Percentiles rank a stretch among this genome's conserved stretches.
phyloP scores from a whole-genome alignment of 2,797 vertebrate species.

The Cynodonichthys magdalenae region DNA sequence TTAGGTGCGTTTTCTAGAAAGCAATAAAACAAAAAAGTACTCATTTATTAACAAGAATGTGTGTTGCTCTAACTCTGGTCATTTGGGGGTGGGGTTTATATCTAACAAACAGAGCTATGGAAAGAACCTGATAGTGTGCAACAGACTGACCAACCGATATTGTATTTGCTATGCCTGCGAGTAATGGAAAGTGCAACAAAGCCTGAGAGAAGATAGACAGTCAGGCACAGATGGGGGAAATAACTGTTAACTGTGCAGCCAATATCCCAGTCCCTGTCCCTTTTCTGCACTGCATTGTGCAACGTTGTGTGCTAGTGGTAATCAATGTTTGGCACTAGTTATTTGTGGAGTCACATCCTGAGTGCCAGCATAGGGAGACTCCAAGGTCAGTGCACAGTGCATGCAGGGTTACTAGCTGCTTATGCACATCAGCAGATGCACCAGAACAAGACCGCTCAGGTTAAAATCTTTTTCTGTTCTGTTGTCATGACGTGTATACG shows the following conservation, averaged over 20 bases:
- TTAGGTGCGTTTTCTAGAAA: not conserved
- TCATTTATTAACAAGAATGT: conserved; percentile 2
- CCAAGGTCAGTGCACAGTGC: conserved; percentile 70
- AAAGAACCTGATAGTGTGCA: conserved; percentile 34
- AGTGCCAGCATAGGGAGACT: conserved; percentile 62
- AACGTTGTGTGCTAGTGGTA: conserved; percentile 65
- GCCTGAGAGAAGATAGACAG: conserved; percentile 45
- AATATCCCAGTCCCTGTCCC: conserved; percentile 60
- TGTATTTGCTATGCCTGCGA: conserved; percentile 68
- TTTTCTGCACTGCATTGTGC: conserved; percentile 55
- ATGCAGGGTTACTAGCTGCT: conserved; percentile 48
- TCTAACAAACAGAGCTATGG: conserved; percentile 36
- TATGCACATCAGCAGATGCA: conserved; percentile 35
- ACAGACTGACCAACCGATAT: conserved; percentile 50
- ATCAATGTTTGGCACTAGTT: conserved; percentile 76
- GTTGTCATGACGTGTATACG: conserved; percentile 24
- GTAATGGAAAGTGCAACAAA: conserved; percentile 74
- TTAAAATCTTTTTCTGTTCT: conserved; percentile 16
- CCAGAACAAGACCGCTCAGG: conserved; percentile 27
- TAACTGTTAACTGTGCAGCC: conserved; percentile 64
- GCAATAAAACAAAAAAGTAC: not conserved
- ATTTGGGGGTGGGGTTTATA: conserved; percentile 37
- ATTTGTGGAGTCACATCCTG: conserved; percentile 76
- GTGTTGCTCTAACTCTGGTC: conserved; percentile 25
- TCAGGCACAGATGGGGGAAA: conserved; percentile 42